phyloP scores from a whole-genome alignment of 2,888 invertebrate species.

The Drosophila falleni region DNA sequence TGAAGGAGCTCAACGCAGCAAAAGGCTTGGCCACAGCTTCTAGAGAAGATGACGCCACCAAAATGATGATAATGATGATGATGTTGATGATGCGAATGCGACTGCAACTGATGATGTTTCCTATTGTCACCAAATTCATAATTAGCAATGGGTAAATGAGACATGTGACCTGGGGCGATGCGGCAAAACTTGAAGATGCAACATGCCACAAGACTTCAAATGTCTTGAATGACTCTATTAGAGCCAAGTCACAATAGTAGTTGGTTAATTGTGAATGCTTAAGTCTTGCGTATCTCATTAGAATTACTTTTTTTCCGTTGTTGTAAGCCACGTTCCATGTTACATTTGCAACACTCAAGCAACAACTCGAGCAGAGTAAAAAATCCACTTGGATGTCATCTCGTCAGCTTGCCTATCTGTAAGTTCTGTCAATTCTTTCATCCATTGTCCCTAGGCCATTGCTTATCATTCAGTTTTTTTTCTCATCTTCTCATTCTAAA shows the following conservation, averaged over 20 bases:
- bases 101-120: slow-evolving; percentile 23
- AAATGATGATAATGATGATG: slow-evolving; percentile 5
- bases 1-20: slow-evolving; percentile 51
- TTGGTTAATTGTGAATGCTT: slow-evolving; percentile 21
- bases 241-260: slow-evolving; percentile 24
- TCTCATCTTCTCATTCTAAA: slow-evolving; percentile 2
- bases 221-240: slow-evolving; percentile 31
- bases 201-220: slow-evolving; percentile 52
- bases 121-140: slow-evolving; percentile 75
- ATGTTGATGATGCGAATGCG: neutral
- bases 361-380: neutral
- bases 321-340: slow-evolving; percentile 66
- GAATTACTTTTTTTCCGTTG: slow-evolving; percentile 18
- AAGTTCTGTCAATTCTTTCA: slow-evolving; percentile 17
- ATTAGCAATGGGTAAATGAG: slow-evolving; percentile 65
- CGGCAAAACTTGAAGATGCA: slow-evolving; percentile 51
- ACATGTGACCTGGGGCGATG: slow-evolving; percentile 54
- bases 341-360: slow-evolving; percentile 19
- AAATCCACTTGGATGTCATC: slow-evolving; percentile 9
- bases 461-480: slow-evolving; percentile 33
- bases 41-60: slow-evolving; percentile 33
- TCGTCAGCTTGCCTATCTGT: slow-evolving; percentile 19
- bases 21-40: slow-evolving; percentile 32
- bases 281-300: slow-evolving; percentile 64
- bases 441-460: slow-evolving; percentile 32